These are phyloP conservation scores for Dissostichus mawsoni DNA, from an alignment of 2,113 vertebrate genomes.

Conservation along the genomic window DNA sequence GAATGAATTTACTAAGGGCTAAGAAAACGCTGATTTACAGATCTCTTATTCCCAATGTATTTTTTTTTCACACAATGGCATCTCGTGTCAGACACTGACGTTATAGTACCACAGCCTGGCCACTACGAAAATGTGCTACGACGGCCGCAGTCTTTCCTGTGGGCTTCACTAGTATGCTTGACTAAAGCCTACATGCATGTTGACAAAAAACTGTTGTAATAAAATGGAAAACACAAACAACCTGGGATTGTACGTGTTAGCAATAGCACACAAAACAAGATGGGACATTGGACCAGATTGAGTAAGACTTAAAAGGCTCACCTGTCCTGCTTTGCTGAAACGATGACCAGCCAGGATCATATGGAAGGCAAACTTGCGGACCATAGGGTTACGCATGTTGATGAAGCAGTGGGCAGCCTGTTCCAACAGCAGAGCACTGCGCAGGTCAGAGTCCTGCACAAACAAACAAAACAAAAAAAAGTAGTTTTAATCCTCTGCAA, in stretches of 20 bases:
- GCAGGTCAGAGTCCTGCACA: slow-evolving; percentile 94
- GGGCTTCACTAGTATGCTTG: no score
- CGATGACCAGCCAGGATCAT: slow-evolving; percentile 98
- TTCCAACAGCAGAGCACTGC: slow-evolving; percentile 95
- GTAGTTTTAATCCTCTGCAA: background rate
- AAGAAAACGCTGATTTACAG: no score
- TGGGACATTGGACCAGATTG: background rate
- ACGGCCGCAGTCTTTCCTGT: no score
- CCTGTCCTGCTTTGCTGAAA: slow-evolving; percentile 98
- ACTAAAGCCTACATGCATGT: no score
- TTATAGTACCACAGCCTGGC: no score
- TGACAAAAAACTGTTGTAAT: no score
- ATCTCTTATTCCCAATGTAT: no score
- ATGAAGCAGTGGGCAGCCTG: slow-evolving; percentile 98
- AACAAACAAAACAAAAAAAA: background rate
- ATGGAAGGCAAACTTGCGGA: slow-evolving; percentile 98
- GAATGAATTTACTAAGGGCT: no score
- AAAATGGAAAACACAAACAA: background rate
- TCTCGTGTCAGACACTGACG: no score
- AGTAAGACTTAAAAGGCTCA: slow-evolving; percentile 63
- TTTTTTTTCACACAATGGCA: no score
- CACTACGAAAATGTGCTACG: no score
- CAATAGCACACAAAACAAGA: background rate
- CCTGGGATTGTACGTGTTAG: background rate
- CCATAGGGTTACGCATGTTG: slow-evolving; percentile 98